Evolutionary conservation across 2,888 invertebrate genomes (phyloP).

Genomic region (Dascillus cervinus): DNA sequence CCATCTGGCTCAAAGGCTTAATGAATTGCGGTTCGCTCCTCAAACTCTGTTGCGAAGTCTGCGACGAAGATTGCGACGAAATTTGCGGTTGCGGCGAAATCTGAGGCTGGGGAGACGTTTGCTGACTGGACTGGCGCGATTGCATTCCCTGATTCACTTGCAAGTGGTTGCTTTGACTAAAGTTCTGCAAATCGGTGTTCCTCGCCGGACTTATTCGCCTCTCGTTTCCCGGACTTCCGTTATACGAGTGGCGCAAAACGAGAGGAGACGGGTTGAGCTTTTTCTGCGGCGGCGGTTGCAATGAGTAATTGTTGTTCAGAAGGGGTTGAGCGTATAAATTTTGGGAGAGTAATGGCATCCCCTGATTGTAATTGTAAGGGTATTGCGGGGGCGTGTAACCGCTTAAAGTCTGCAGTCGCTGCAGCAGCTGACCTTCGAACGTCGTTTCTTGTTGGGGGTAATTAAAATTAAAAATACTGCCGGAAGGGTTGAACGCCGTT

Average conservation of each 20-base stretch:
- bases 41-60: conserved; percentile 2
- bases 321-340: conserved; percentile 27
- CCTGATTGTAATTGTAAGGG: conserved; percentile 20
- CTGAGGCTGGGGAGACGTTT: conserved; percentile 37
- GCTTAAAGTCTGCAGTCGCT: conserved; percentile 45
- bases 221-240: conserved; percentile 29
- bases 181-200: conserved; percentile 30
- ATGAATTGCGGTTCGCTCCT: conserved; percentile 48
- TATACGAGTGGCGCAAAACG: conserved; percentile 32
- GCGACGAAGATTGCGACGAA: background rate
- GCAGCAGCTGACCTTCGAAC: conserved; percentile 45
- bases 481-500: conserved; percentile 29
- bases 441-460: conserved; percentile 27
- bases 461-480: conserved; percentile 32
- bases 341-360: conserved; percentile 22
- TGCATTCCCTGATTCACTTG: conserved; percentile 21
- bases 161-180: conserved; percentile 14
- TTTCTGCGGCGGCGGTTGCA: conserved; percentile 37
- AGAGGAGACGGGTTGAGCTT: conserved; percentile 33
- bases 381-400: conserved; percentile 36
- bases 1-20: conserved; percentile 59
- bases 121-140: conserved; percentile 31
- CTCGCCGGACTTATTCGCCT: conserved; percentile 28
- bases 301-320: conserved; percentile 32
- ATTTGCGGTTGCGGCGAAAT: conserved; percentile 22